These are phyloP conservation scores for Proctacanthus coquilletti DNA, from an alignment of 1,140 invertebrate genomes.

Conservation along the genomic window DNA sequence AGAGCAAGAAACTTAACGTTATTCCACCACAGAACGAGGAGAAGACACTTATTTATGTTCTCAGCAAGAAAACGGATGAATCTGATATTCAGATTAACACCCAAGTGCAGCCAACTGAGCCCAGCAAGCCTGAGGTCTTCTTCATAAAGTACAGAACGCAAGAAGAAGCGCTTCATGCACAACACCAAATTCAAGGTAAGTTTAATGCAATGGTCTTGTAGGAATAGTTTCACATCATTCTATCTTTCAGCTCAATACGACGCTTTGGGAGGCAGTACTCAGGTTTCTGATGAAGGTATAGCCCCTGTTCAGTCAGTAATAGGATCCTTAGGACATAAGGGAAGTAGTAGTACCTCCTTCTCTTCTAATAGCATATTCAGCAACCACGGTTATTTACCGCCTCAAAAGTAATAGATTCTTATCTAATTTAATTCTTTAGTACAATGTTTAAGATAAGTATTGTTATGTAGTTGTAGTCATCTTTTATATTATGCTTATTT, in stretches of 20 bases:
- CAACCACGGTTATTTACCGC: too few species aligned
- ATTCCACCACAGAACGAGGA: conserved; percentile 53
- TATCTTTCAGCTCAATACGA: conserved; percentile 23
- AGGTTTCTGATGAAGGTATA: conserved; percentile 23
- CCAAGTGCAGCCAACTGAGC: conserved; percentile 35
- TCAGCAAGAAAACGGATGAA: conserved; percentile 62
- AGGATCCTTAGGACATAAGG: conserved; percentile 16
- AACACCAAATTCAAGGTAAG: conserved; percentile 28
- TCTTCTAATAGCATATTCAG: too few species aligned
- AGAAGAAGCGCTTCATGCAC: conserved; percentile 34
- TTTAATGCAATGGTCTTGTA: background rate
- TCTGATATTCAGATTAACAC: conserved; percentile 29
- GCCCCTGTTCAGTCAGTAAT: conserved; percentile 26
- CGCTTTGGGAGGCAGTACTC: conserved; percentile 24
- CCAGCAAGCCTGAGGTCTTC: conserved; percentile 59
- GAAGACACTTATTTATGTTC: conserved; percentile 71
- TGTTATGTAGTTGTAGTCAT: too few species aligned
- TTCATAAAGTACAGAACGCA: conserved; percentile 59
- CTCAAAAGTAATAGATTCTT: too few species aligned
- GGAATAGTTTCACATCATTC: background rate
- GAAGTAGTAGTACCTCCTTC: too few species aligned
- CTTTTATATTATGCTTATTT: too few species aligned
- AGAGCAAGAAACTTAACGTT: conserved; percentile 39
- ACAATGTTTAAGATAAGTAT: too few species aligned
- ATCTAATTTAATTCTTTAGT: too few species aligned